These are phyloP conservation scores for Eumaeus atala DNA, from an alignment of 1,140 invertebrate genomes.

Conservation along the genomic window DNA sequence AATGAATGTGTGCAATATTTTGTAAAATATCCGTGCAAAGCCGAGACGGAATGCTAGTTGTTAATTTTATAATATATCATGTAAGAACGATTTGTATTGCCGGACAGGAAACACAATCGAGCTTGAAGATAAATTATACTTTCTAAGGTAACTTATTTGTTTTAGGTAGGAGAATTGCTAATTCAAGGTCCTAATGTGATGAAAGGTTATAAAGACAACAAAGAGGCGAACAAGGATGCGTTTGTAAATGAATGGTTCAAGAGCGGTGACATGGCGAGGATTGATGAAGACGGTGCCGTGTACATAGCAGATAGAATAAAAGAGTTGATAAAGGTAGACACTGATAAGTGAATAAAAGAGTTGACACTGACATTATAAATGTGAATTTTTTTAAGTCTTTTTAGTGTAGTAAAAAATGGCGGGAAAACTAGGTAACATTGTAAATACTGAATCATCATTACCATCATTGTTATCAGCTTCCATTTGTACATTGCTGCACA, in stretches of 20 bases:
- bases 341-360: conserved; percentile 79
- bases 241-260: conserved; percentile 84
- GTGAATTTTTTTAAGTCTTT: background rate
- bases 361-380: conserved; percentile 70
- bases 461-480: too few relatives aligned
- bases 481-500: too few relatives aligned
- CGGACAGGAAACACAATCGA: too few relatives aligned
- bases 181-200: conserved; percentile 82
- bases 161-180: conserved; percentile 79
- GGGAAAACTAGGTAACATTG: too few relatives aligned
- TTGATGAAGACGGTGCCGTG: conserved; percentile 79
- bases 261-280: conserved; percentile 87
- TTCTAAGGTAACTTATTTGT: too few relatives aligned
- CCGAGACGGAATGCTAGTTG: too few relatives aligned
- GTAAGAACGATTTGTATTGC: too few relatives aligned
- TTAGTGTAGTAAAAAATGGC: too few relatives aligned
- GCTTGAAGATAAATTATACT: background rate
- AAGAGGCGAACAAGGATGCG: conserved; percentile 80
- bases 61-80: too few relatives aligned
- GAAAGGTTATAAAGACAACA: conserved; percentile 86
- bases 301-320: conserved; percentile 89
- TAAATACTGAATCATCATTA: too few relatives aligned
- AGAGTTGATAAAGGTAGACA: conserved; percentile 88
- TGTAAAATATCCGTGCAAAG: too few relatives aligned
- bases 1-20: too few relatives aligned